Percentiles rank a stretch among this genome's conserved stretches.
Evolutionary conservation across 2,113 vertebrate species (phyloP).

Genomic region (Chitala chitala): DNA sequence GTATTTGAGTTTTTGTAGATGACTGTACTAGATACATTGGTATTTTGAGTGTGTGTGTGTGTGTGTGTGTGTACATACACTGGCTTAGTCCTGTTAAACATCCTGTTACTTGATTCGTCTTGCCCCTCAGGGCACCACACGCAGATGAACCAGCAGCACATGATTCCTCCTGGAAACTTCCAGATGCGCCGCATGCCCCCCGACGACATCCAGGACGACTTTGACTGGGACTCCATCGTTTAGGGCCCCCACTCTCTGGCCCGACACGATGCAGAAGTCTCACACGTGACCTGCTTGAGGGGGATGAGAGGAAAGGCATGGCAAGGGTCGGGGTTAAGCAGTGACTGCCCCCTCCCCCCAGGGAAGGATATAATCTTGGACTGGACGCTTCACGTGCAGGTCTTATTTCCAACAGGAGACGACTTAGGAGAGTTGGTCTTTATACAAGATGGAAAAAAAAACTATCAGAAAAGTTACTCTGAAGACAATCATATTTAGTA

Average conservation of each 20-base stretch:
- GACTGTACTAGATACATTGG: neutral
- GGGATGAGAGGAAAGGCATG: conserved; percentile 29
- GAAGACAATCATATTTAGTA: conserved; percentile 86
- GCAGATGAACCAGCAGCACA: conserved; percentile 85
- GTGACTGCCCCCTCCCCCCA: conserved; percentile 43
- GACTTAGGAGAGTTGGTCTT: conserved; percentile 57
- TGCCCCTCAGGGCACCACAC: conserved; percentile 71
- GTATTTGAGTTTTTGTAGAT: too few species aligned
- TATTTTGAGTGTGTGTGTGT: too few species aligned
- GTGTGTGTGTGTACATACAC: too few species aligned
- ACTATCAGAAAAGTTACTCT: conserved; percentile 72
- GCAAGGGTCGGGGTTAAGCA: conserved; percentile 40
- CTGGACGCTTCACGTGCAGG: conserved; percentile 49
- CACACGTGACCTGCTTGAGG: conserved; percentile 38
- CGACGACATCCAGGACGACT: conserved; percentile 87
- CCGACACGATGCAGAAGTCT: conserved; percentile 22
- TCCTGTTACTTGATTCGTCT: neutral
- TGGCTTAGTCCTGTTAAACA: too few species aligned
- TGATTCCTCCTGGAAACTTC: conserved; percentile 81
- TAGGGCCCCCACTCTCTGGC: conserved; percentile 48
- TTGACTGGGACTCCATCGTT: conserved; percentile 92
- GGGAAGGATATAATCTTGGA: conserved; percentile 43
- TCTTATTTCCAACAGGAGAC: conserved; percentile 42
- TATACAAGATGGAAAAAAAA: conserved; percentile 55
- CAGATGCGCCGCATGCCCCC: conserved; percentile 82